Evolutionary conservation across 2,888 invertebrate genomes (phyloP), one percentile per base, ranked within the genome.

Genomic region (Microctonus brassicae): DNA sequence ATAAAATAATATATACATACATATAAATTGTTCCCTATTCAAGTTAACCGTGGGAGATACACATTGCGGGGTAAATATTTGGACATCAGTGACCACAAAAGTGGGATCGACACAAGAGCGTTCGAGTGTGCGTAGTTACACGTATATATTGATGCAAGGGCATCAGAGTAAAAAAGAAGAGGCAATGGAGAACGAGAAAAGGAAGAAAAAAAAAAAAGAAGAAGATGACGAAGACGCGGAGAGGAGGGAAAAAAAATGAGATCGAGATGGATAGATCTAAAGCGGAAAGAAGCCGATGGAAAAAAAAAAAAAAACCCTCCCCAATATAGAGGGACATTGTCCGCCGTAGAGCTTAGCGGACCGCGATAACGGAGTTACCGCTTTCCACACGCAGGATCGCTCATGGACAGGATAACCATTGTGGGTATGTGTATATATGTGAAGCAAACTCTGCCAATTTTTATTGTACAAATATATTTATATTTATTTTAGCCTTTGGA

Each of bases 311-410:
- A 47, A 47, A 47, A 17, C n/a, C 17, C n/a, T 47, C 47, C 47
- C 47, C 47, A 20, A n/a, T 17, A 42, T 29, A 63, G 33, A 66
- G 77, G 79, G 78, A 83, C 80, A 84, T 84, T 84, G 85, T 80
- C 83, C 80, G 77, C 77, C 2, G 76, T 78, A 62, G 33, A 36
- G 84, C 80, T 83, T 81, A 83, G 78, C 79, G 79, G 80, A 84
- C 82, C 86, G 84, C 80, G 85, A 87, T 87, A 86, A 87, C 86
- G 74, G 84, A 85, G 82, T 87, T 86, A 86, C 79, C 79, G 79
- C 76, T 75, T 64, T 73, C 74, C 62, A 52, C 76, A 68, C 76
- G 77, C 75, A 65, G 26, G 65, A 60, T 66, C 58, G 65, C 66
- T 66, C 58, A 58, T 47, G 20, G 33, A 24, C 55, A 73, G 61